Percentiles rank a stretch among this genome's conserved stretches.
These are phyloP conservation scores for Sphaerophoria rueppellii DNA, from an alignment of 2,888 invertebrate species.

Conservation along the genomic window DNA sequence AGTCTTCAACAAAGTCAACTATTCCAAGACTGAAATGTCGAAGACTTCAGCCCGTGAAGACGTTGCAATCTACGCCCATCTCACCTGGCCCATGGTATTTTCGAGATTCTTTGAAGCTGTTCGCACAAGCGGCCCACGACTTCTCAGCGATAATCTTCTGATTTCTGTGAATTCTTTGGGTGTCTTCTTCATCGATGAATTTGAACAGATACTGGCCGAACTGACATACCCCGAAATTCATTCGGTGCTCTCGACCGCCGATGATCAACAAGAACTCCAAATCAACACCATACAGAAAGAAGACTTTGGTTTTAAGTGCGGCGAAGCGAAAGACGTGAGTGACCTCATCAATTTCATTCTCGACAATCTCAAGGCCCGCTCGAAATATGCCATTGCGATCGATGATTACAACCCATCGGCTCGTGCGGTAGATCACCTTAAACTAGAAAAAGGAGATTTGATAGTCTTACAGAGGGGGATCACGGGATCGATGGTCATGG, in stretches of 20 bases:
- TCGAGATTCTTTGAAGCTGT: conserved; percentile 96
- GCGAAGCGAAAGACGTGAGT: conserved; percentile 92
- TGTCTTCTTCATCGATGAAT: conserved; percentile 94
- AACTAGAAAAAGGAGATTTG: conserved; percentile 90
- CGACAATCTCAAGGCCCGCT: conserved; percentile 92
- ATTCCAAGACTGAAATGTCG: conserved; percentile 87
- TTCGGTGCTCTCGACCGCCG: conserved; percentile 84
- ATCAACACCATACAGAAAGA: conserved; percentile 93
- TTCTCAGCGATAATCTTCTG: conserved; percentile 89
- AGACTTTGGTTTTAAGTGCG: conserved; percentile 94
- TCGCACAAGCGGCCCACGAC: conserved; percentile 87
- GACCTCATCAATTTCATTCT: conserved; percentile 92
- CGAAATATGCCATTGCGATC: conserved; percentile 92
- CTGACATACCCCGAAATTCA: conserved; percentile 93
- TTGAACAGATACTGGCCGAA: conserved; percentile 94
- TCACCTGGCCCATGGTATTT: conserved; percentile 97
- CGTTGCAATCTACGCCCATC: conserved; percentile 94
- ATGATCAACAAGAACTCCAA: conserved; percentile 86
- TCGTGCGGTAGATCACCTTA: conserved; percentile 84
- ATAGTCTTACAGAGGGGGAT: conserved; percentile 90
- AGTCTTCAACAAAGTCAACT: conserved; percentile 88
- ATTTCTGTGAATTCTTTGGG: conserved; percentile 98
- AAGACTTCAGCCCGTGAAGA: conserved; percentile 91
- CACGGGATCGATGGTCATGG: conserved; percentile 89
- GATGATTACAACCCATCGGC: conserved; percentile 83